Evolutionary conservation across 92 coral and sea anemone species (phyloP).

Genomic region (Epizoanthus scotinus): DNA sequence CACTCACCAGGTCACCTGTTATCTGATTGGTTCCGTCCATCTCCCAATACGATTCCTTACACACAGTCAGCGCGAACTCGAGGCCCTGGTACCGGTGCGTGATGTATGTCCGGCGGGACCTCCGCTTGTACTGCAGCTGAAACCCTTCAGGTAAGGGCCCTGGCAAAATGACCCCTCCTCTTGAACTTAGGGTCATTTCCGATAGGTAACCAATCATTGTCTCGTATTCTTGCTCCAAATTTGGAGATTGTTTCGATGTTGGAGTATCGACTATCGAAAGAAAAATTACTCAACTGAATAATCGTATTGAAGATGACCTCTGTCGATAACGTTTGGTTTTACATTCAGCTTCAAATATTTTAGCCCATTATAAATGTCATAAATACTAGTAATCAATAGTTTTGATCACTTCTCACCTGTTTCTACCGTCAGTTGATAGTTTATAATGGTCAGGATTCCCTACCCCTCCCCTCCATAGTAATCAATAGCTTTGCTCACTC

Average conservation of each 20-base stretch:
- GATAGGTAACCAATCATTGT: background rate
- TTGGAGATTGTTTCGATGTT: background rate
- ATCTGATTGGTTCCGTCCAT: background rate
- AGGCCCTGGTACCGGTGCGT: background rate
- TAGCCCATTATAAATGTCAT: too few relatives aligned
- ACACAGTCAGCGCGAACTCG: conserved; percentile 11
- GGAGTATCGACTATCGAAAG: background rate
- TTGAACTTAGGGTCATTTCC: background rate
- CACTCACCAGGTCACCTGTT: conserved; percentile 16
- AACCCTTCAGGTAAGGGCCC: conserved; percentile 9
- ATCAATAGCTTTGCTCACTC: too few relatives aligned
- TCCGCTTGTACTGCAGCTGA: conserved; percentile 26
- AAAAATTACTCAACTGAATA: background rate
- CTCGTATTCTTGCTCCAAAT: background rate
- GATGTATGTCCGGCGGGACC: conserved; percentile 3
- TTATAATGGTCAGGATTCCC: too few relatives aligned
- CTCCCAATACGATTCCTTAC: conserved; percentile 1
- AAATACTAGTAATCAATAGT: too few relatives aligned
- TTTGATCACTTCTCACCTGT: too few relatives aligned
- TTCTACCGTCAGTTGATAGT: too few relatives aligned
- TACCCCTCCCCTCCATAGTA: too few relatives aligned
- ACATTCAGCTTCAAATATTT: too few relatives aligned
- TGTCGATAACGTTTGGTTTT: too few relatives aligned
- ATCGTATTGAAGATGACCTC: too few relatives aligned
- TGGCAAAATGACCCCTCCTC: conserved; percentile 21